A percentile compares a stretch with the other conserved stretches of the same genome.
Conservation (phyloP, 2,113 vertebrate species). For the Plectropomus leopardus region DNA sequence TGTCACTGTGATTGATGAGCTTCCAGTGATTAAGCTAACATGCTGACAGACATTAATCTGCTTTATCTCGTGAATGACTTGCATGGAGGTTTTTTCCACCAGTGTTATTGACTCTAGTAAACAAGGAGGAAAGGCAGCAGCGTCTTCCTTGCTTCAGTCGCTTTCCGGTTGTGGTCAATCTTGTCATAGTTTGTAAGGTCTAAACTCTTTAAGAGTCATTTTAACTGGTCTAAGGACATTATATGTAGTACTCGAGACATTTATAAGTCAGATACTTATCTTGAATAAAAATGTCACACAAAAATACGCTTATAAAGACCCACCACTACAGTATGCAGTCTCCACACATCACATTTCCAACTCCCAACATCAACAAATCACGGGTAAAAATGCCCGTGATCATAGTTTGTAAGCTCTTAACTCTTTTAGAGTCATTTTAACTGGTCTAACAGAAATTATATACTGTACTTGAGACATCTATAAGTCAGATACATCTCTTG, state of each 20-base stretch:
- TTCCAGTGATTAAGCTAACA: slow-evolving; percentile 67
- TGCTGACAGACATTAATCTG: slow-evolving; percentile 65
- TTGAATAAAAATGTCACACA: background rate
- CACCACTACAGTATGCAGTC: background rate
- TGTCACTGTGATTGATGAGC: slow-evolving; percentile 67
- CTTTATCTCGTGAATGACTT: slow-evolving; percentile 62
- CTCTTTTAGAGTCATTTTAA: background rate
- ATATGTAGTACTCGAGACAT: background rate
- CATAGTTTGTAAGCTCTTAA: background rate
- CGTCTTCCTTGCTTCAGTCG: slow-evolving; percentile 4
- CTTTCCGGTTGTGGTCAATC: slow-evolving; percentile 1
- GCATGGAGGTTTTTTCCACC: slow-evolving; percentile 18
- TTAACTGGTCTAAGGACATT: background rate
- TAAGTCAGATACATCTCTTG: background rate
- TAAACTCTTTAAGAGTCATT: background rate
- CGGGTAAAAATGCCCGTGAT: background rate
- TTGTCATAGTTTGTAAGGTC: background rate
- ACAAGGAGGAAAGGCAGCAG: slow-evolving; percentile 13
- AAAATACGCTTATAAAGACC: background rate
- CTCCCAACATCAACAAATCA: too few species aligned
- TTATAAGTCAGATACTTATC: background rate
- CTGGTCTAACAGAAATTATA: background rate
- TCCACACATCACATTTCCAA: too few species aligned
- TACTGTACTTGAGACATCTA: background rate
- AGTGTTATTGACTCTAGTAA: slow-evolving; percentile 35